These are phyloP conservation scores for Neosalanx taihuensis DNA, from an alignment of 2,797 vertebrate genomes.

Conservation along the genomic window DNA sequence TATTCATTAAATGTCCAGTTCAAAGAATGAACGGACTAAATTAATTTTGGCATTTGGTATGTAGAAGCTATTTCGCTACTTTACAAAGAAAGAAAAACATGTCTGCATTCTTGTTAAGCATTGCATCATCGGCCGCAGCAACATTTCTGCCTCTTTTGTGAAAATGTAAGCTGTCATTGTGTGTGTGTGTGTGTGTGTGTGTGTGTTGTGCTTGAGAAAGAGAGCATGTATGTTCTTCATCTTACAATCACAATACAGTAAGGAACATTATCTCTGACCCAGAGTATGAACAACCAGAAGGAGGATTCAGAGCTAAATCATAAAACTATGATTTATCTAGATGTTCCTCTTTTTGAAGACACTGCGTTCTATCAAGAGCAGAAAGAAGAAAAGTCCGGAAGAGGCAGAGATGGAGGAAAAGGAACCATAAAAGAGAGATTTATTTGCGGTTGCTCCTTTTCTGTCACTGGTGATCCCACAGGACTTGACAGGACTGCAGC, in stretches of 20 bases:
- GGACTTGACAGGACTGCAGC: slow-evolving; percentile 63
- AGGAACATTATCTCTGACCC: too few relatives aligned
- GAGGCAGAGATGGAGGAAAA: slow-evolving; percentile 35
- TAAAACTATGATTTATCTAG: slow-evolving; percentile 69
- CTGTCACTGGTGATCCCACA: slow-evolving; percentile 67
- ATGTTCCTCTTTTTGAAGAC: slow-evolving; percentile 52
- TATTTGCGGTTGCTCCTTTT: slow-evolving; percentile 66
- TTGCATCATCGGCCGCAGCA: slow-evolving; percentile 32
- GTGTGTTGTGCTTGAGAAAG: too few relatives aligned
- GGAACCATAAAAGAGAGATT: slow-evolving; percentile 72
- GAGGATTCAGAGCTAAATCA: slow-evolving; percentile 36
- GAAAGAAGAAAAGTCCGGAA: slow-evolving; percentile 20
- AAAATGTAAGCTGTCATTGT: neutral
- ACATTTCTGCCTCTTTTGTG: neutral
- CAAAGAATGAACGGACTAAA: neutral
- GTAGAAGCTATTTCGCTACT: neutral
- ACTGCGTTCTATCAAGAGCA: slow-evolving; percentile 49
- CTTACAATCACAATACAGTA: too few relatives aligned
- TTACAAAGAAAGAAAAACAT: slow-evolving; percentile 6
- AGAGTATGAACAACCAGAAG: slow-evolving; percentile 9
- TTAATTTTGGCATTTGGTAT: neutral
- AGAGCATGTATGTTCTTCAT: neutral
- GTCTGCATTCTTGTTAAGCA: slow-evolving; percentile 21
- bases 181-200: slow-evolving; percentile 1
- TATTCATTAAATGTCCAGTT: neutral